Percentiles rank a stretch among this genome's conserved stretches.
phyloP scores from a whole-genome alignment of 35 echinoderm and acorn worm genomes.

The Anneissia japonica region DNA sequence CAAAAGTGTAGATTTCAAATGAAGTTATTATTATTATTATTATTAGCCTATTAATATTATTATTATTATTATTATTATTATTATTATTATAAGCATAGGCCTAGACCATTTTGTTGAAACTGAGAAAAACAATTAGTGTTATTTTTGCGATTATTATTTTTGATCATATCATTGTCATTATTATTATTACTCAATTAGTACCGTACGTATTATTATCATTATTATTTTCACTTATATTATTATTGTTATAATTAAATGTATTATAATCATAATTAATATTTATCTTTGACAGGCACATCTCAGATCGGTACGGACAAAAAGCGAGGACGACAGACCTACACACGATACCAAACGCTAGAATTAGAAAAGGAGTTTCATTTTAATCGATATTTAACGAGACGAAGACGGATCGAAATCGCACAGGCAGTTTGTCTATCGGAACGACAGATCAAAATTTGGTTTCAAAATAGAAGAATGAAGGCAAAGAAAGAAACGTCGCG shows the following conservation, averaged over 20 bases:
- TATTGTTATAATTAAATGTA: neutral
- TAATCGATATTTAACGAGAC: conserved; percentile 79
- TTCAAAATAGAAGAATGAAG: conserved; percentile 97
- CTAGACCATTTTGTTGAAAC: too few relatives aligned
- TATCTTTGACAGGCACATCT: neutral
- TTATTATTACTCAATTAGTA: too few relatives aligned
- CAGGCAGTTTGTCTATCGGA: conserved; percentile 77
- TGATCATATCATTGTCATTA: too few relatives aligned
- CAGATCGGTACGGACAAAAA: conserved; percentile 23
- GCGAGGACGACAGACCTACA: conserved; percentile 72
- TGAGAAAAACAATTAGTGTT: too few relatives aligned
- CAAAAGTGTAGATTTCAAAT: too few relatives aligned
- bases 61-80: too few relatives aligned
- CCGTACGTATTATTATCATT: too few relatives aligned
- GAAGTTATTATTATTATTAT: too few relatives aligned
- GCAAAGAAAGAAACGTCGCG: conserved; percentile 72
- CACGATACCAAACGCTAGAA: conserved; percentile 77
- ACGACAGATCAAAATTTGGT: conserved; percentile 98
- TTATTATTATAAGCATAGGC: too few relatives aligned
- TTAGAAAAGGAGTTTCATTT: conserved; percentile 96
- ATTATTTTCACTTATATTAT: too few relatives aligned
- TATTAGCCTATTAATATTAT: too few relatives aligned
- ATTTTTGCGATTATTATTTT: too few relatives aligned
- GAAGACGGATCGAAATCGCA: conserved; percentile 87
- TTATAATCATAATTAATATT: neutral